phyloP scores from a whole-genome alignment of 2,888 invertebrate genomes.

The Phymatocera aterrima region DNA sequence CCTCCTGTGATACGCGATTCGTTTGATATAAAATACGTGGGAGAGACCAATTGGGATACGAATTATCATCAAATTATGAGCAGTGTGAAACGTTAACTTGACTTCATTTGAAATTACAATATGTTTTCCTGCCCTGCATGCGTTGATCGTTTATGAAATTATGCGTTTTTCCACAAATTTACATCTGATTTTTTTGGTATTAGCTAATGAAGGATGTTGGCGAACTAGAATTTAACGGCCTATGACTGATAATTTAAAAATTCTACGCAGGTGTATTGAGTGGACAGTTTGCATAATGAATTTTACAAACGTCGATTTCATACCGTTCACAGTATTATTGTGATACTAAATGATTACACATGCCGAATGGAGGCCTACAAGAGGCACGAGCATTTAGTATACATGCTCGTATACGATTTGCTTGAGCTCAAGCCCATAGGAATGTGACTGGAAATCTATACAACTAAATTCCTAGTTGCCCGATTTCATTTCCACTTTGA shows the following conservation, averaged over 20 bases:
- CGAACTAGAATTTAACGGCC: neutral
- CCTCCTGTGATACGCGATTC: neutral
- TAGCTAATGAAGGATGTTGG: neutral
- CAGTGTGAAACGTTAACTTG: no score
- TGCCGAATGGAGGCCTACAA: conserved; percentile 4
- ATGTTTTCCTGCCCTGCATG: neutral
- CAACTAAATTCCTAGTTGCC: neutral
- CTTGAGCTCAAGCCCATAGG: neutral
- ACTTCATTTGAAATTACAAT: no score
- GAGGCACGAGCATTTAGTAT: neutral
- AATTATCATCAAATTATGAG: no score
- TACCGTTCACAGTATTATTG: conserved; percentile 17
- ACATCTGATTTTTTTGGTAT: neutral
- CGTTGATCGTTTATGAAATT: neutral
- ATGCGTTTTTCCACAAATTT: neutral
- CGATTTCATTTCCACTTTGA: neutral
- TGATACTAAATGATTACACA: conserved; percentile 29
- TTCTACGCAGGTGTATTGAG: neutral
- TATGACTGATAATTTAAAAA: neutral
- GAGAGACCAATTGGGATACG: neutral
- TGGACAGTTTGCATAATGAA: neutral
- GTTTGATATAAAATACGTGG: neutral
- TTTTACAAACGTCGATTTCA: conserved; percentile 35
- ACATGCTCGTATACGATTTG: neutral
- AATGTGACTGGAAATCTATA: neutral